Conservation (phyloP, 64 coral and sea anemone species). For the Pachyseris speciosa region DNA sequence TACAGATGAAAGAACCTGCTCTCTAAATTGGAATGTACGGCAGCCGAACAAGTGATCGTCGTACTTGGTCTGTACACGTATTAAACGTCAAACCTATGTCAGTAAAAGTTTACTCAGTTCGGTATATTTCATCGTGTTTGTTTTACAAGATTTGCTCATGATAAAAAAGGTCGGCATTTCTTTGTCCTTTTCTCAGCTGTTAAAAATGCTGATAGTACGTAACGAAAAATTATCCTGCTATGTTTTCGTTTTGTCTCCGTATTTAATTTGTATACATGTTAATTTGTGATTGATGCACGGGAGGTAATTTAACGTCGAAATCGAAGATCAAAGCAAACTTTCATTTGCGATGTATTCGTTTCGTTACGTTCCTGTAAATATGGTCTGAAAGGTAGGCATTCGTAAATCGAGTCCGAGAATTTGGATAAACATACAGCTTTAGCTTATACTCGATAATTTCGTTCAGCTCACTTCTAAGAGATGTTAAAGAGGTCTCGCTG, state of each 20-base stretch:
- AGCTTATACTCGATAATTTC: neutral
- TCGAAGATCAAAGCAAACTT: neutral
- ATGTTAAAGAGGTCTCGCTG: neutral
- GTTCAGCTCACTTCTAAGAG: neutral
- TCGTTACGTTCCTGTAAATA: neutral
- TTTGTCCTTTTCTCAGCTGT: neutral
- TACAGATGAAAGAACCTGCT: neutral
- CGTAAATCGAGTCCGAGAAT: neutral
- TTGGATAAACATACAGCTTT: no score
- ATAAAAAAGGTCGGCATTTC: neutral
- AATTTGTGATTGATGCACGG: neutral
- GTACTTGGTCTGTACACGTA: neutral
- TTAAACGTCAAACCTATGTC: constrained; percentile 15
- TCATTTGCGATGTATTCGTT: neutral
- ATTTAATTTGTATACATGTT: constrained; percentile 18
- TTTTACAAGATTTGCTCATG: neutral
- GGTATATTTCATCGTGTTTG: constrained; percentile 8
- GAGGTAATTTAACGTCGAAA: neutral
- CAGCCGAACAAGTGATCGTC: neutral
- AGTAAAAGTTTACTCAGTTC: neutral
- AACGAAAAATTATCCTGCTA: neutral
- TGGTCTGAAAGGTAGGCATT: neutral
- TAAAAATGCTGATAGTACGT: neutral
- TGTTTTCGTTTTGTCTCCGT: neutral
- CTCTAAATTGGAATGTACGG: neutral